Base-by-base conservation (phyloP, 30 jellyfish, hydroid and myxozoan species). In the Catostylus mosaicus region DNA sequence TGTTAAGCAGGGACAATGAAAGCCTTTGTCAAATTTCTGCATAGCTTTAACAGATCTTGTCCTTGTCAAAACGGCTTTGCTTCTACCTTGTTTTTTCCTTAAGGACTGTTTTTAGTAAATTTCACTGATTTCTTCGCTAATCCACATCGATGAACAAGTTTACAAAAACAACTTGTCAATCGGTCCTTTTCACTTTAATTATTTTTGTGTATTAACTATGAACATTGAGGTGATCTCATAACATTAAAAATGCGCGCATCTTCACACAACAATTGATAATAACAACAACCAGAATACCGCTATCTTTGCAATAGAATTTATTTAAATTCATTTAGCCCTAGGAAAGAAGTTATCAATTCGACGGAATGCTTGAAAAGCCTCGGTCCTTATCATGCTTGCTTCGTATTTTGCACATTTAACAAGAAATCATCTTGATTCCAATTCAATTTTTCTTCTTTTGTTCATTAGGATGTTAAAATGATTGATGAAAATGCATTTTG, bases 31-130 rank as follows among this genome's bases (percentile, higher is more conserved):
- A 30, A 33, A 43, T 6, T 31, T 47, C 43, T 82, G 82, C 92
- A 82, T 82, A 30, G 73, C 79, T 82, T 82, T 68, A 82, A 82
- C 92, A 82, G 92, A 23, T 43, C 86, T 56, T 2, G 26, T 20
- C 66, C 46, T 18, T 27, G 48, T 26, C 40, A 66, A 51, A 46
- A 52, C 76, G 59, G 84, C 90, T 47, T 52, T 35, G 69, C 69
- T 66, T 43, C 29, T 57, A 14, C 38, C 40, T 34, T 68, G 90
- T 35, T 30, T 71, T 60, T 38, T 80, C 78, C 26, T 37, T 23
- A 37, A 56, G 64, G 38, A 18, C 59, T 34, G 64, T 68, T 72
- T 72, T 72, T 54, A 45, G 72, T 72, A 36, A 46, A 59, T 27
- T 62, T 51, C 78, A 59, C 63, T 40, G 84, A 50, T 73, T 73